Percentiles rank a stretch among this genome's conserved stretches.
phyloP scores from a whole-genome alignment of 2,888 invertebrate genomes.

The Lasioglossum malachurum region DNA sequence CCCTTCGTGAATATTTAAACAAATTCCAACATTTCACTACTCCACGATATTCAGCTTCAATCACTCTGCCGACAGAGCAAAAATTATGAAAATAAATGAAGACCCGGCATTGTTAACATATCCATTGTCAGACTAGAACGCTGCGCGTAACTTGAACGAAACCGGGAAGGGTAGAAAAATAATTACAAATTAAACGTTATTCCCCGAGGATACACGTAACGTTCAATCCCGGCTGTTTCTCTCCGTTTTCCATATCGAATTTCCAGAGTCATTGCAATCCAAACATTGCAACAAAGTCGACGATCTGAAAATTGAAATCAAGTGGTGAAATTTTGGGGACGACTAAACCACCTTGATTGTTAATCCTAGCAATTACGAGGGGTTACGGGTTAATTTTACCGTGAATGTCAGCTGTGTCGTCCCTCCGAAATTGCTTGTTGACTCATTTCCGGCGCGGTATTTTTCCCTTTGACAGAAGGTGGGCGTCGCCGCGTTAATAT shows the following conservation, averaged over 20 bases:
- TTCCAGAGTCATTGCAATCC: neutral
- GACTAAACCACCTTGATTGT: neutral
- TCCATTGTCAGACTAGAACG: neutral
- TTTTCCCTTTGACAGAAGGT: constrained; percentile 3
- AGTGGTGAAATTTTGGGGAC: neutral
- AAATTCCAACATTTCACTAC: neutral
- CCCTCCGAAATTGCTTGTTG: constrained; percentile 11
- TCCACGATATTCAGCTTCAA: neutral
- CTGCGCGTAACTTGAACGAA: neutral
- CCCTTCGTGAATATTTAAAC: neutral
- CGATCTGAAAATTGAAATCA: neutral
- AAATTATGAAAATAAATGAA: neutral
- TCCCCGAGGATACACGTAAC: neutral
- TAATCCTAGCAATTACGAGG: neutral
- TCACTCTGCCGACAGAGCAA: neutral
- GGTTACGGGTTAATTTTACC: neutral
- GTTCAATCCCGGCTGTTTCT: neutral
- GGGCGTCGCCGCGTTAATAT: constrained; percentile 7
- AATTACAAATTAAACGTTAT: neutral
- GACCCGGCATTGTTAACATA: neutral
- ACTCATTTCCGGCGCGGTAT: neutral
- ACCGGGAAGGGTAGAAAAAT: neutral
- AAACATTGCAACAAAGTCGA: neutral
- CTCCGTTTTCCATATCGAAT: neutral
- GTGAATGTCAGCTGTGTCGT: neutral